phyloP scores from a whole-genome alignment of 2,113 vertebrate species.

The Amazona vittata region DNA sequence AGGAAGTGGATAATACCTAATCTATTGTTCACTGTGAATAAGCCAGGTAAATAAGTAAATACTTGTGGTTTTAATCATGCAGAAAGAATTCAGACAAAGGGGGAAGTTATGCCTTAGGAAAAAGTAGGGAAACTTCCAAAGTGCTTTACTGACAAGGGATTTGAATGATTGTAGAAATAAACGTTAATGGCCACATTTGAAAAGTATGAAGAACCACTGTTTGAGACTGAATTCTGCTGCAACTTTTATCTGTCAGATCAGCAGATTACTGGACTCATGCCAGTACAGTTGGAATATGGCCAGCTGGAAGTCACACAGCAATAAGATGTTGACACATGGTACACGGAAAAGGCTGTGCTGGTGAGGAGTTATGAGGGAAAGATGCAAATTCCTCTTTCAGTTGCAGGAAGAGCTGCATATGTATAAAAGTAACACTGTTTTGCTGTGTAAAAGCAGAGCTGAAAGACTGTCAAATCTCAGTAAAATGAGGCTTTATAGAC shows the following conservation, averaged over 20 bases:
- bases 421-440: not conserved
- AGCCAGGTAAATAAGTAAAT: conserved; percentile 40
- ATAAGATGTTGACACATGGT: not conserved
- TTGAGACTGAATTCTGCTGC: not conserved
- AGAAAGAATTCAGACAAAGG: not conserved
- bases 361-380: not conserved
- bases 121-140: not conserved
- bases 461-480: not conserved
- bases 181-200: not conserved
- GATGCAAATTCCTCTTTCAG: not conserved
- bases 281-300: not conserved
- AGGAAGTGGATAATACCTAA: not conserved
- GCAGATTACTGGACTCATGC: not conserved
- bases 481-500: not conserved
- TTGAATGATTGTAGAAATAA: not conserved
- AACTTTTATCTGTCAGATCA: not conserved
- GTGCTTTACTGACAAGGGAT: not conserved
- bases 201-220: not conserved
- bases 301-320: not conserved
- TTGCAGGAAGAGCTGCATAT: not conserved
- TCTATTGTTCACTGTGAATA: conserved; percentile 13
- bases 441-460: not conserved
- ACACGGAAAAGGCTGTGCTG: not conserved
- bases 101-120: not conserved
- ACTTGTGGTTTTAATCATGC: not conserved